Conservation (phyloP, 64 coral and sea anemone genomes). For the Anthopleura sola region DNA sequence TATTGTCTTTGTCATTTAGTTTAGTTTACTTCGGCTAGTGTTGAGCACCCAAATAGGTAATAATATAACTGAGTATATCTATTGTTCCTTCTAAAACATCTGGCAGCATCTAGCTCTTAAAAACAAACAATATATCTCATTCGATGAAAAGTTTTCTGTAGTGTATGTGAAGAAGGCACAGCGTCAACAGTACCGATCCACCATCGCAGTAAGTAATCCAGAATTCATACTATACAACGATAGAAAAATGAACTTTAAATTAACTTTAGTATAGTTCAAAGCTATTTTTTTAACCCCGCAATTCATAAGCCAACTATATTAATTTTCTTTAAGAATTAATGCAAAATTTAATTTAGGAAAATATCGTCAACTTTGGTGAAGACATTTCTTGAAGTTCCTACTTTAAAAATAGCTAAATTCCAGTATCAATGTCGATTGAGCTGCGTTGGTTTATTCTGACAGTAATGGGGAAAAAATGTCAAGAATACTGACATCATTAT, state of each 20-base stretch:
- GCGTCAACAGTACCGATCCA: neutral
- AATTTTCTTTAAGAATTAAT: too few relatives aligned
- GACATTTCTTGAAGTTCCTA: neutral
- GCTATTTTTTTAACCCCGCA: too few relatives aligned
- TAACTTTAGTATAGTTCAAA: too few relatives aligned
- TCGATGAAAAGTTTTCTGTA: neutral
- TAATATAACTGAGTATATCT: neutral
- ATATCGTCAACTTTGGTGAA: too few relatives aligned
- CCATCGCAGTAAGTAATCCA: neutral
- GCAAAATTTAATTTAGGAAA: too few relatives aligned
- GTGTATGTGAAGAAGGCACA: neutral
- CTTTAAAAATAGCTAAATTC: neutral
- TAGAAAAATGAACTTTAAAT: too few relatives aligned
- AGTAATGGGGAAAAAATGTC: neutral
- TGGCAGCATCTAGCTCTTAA: neutral
- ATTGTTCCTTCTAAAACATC: neutral
- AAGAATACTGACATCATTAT: neutral
- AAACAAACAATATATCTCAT: conserved; percentile 1
- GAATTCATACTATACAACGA: too few relatives aligned
- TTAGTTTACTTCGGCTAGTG: neutral
- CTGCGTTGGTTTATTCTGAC: neutral
- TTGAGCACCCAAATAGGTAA: neutral
- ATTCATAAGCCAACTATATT: too few relatives aligned
- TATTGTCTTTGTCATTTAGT: neutral
- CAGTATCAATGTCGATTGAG: neutral